A percentile compares a stretch with the other conserved stretches of the same genome.
These are phyloP conservation scores for Bubo blakistoni DNA, from an alignment of 2,113 vertebrate species.

Conservation along the genomic window DNA sequence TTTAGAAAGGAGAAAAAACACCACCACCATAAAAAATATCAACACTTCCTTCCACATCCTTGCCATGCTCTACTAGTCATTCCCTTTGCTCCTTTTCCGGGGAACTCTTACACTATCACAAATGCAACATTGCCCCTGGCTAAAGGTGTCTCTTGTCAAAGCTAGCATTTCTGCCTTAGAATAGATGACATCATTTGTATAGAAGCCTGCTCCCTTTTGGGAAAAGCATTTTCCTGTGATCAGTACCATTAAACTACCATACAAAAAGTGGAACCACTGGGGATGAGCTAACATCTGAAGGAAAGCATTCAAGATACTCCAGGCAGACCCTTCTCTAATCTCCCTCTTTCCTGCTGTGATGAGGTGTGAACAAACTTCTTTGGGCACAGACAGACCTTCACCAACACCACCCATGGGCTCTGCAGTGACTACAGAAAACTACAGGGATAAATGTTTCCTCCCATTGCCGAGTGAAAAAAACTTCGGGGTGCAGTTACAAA, in stretches of 20 bases:
- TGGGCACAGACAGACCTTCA: background rate
- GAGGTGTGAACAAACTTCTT: background rate
- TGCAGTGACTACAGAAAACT: background rate
- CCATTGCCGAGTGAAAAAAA: background rate
- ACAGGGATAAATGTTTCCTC: background rate
- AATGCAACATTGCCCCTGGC: background rate
- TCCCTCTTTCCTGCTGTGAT: background rate
- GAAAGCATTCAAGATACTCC: background rate
- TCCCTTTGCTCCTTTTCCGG: background rate
- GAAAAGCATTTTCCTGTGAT: background rate
- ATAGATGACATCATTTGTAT: background rate
- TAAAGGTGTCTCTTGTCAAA: background rate
- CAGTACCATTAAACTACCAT: accelerated
- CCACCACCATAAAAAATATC: background rate
- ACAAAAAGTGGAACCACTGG: background rate
- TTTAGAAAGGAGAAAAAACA: background rate
- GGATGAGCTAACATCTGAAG: background rate
- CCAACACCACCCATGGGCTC: background rate
- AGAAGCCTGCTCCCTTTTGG: background rate
- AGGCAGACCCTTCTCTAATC: background rate
- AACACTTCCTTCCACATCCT: background rate
- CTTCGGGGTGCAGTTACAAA: background rate
- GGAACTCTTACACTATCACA: background rate
- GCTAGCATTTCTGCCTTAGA: background rate
- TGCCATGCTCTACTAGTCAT: background rate